Conservation (phyloP, 2,888 invertebrate genomes). For the Ophion costatus region DNA sequence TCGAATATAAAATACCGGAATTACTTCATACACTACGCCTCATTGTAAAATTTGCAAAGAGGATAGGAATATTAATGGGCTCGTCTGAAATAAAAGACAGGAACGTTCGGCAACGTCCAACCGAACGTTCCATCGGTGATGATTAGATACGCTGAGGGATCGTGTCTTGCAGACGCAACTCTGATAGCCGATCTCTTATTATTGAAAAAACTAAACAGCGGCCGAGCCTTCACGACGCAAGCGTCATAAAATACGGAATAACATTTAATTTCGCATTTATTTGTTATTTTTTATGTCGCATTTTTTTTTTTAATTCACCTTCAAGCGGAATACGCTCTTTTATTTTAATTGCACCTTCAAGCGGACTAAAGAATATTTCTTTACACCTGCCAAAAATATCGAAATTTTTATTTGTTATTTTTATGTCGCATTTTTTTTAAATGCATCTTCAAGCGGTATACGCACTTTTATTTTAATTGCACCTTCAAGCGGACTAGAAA, state of each 20-base stretch:
- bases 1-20: too few relatives aligned
- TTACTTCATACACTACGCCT: too few relatives aligned
- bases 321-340: too few relatives aligned
- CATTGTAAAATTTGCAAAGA: too few relatives aligned
- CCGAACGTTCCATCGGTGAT: not conserved
- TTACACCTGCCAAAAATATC: too few relatives aligned
- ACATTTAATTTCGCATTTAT: not conserved
- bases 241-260: slow-evolving; percentile 1
- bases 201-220: not conserved
- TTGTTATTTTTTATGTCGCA: not conserved
- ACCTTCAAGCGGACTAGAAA: too few relatives aligned
- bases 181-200: slow-evolving; percentile 10
- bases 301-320: not conserved
- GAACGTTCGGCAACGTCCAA: not conserved
- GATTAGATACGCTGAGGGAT: not conserved
- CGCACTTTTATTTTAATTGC: not conserved
- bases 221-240: slow-evolving; percentile 5
- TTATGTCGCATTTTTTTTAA: not conserved
- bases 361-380: too few relatives aligned
- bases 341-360: not conserved
- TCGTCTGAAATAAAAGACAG: too few relatives aligned
- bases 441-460: too few relatives aligned
- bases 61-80: too few relatives aligned
- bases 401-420: not conserved
- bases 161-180: not conserved